A percentile compares a stretch with the other conserved stretches of the same genome.
Evolutionary conservation across 2,113 vertebrate genomes (phyloP).

Genomic region (Lagopus muta): DNA sequence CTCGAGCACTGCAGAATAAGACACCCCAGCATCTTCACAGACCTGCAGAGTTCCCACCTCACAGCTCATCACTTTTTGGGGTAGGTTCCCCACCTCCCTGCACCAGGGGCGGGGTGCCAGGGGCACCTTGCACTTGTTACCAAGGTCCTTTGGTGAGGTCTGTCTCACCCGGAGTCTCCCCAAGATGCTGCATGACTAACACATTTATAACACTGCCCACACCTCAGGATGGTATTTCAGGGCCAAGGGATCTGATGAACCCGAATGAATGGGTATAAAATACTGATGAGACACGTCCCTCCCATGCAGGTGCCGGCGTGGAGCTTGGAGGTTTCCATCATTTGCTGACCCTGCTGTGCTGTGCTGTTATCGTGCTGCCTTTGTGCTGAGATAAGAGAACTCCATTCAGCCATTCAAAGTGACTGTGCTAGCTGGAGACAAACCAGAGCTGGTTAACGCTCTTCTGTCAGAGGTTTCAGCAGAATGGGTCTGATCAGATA

Average conservation of each 20-base stretch:
- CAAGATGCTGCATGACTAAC: not conserved
- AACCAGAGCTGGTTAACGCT: not conserved
- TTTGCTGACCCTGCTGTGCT: accelerated
- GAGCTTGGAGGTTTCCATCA: not conserved
- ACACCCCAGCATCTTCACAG: no score
- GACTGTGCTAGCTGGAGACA: not conserved
- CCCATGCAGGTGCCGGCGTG: not conserved
- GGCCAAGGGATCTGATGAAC: not conserved
- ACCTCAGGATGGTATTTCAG: not conserved
- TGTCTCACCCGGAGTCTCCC: not conserved
- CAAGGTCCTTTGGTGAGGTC: not conserved
- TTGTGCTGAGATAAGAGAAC: not conserved
- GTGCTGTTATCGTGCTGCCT: not conserved
- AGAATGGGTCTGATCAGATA: not conserved
- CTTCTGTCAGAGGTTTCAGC: not conserved
- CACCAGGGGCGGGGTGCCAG: not conserved
- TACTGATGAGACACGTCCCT: accelerated
- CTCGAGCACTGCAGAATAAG: no score
- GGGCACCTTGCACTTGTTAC: accelerated
- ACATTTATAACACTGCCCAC: not conserved
- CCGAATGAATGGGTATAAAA: not conserved
- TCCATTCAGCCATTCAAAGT: not conserved
- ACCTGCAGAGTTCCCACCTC: no score
- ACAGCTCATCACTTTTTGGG: not conserved
- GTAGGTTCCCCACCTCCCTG: not conserved